Base-by-base conservation (phyloP, 2,797 vertebrate species). In the Sebastes vulpes region DNA sequence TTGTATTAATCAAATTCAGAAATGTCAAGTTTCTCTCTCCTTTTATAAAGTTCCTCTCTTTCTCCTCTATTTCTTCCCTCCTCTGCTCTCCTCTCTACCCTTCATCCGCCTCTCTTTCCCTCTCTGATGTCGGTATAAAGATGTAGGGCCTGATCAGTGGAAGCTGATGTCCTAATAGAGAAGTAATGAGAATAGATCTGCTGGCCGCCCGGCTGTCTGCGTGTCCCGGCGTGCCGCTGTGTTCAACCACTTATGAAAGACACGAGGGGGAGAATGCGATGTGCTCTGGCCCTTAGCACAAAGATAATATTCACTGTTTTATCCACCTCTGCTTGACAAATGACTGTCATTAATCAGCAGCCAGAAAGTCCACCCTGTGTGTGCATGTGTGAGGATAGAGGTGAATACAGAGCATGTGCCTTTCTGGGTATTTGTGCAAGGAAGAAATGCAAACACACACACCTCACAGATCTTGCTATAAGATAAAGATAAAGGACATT, bases 291-390 rank as follows among this genome's bases (percentile, higher is more conserved):
- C 89, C 86, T 93, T 91, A 93, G 89, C 83, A 83, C 89, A 93
- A 93, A 94, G 92, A 95, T 95, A 95, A 95, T 95, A 95, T 95
- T 95, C 93, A 87, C 84, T 90, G 89, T 94, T 95, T 95, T 92
- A 95, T 94, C 93, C 92, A 91, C 87, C 90, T 92, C 90, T 88
- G 92, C 91, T 79, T 94, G 93, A 94, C 90, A 94, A 95, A 95
- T 95, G 92, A 87, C 89, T 88, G 83, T 90, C 94, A 95, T 96
- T 94, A 95, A 96, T 96, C 93, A 93, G 86, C 59, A 64, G 76
- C 68, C 46, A 68, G 77, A 85, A 61, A 86, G 75, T 77, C 74
- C 54, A 53, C 75, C 63, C 26, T 53, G 31, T 66, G 68, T 83
- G 60, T 67, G 70, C 57, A 50, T 50, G 77, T 20, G 28, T 16